Percentiles rank a stretch among this genome's conserved stretches.
phyloP scores from a whole-genome alignment of 2,113 vertebrate species.

The Oenanthe oenanthe region DNA sequence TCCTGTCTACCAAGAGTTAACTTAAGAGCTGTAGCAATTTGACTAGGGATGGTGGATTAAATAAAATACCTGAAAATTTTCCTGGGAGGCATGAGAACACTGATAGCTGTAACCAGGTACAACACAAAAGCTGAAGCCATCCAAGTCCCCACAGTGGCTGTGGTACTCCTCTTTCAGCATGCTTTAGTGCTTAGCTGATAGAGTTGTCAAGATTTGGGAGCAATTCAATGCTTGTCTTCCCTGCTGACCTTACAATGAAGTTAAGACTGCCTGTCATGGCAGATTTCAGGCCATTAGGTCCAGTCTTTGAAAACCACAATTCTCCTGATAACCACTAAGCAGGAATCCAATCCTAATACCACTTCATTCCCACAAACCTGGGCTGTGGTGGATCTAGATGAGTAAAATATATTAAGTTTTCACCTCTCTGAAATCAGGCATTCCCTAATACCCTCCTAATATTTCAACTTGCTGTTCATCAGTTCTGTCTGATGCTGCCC shows the following conservation, averaged over 20 bases:
- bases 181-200: not conserved
- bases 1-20: not conserved
- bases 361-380: not conserved
- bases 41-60: not conserved
- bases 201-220: not conserved
- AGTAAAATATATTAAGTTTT: not conserved
- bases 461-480: not conserved
- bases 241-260: not conserved
- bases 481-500: not conserved
- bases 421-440: not conserved
- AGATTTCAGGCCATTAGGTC: not conserved
- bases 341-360: not conserved
- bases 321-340: not conserved
- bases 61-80: not conserved
- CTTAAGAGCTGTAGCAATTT: not conserved
- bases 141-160: not conserved
- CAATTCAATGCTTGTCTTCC: not conserved
- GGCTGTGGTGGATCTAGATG: not conserved
- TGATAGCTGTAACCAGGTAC: not conserved
- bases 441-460: not conserved
- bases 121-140: not conserved
- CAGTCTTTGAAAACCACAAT: not conserved
- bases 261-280: not conserved
- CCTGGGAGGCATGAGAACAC: not conserved
- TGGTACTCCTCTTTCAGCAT: not conserved